These are phyloP conservation scores for Brachionus koreanus DNA, from an alignment of 1,140 invertebrate genomes.

Conservation along the genomic window DNA sequence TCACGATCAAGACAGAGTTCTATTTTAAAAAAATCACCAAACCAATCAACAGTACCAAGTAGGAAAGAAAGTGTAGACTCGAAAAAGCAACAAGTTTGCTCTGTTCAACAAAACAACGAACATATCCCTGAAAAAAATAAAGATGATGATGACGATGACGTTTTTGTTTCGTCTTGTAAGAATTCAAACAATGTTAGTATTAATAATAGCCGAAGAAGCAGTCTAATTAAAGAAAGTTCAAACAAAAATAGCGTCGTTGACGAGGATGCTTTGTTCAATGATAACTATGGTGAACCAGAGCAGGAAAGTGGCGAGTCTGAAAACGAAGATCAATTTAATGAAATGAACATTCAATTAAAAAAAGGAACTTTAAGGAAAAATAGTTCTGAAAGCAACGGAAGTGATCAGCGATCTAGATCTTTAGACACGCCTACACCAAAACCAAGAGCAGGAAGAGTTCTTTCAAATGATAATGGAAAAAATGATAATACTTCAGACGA, in stretches of 20 bases:
- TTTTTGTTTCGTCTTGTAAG: not conserved
- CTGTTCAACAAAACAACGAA: not conserved
- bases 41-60: not conserved
- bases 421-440: not conserved
- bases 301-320: not conserved
- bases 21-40: conserved; percentile 24
- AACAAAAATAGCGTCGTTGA: not conserved
- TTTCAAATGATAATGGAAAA: not conserved
- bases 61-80: not conserved
- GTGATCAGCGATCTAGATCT: not conserved
- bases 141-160: not conserved
- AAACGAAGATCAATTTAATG: conserved; percentile 25
- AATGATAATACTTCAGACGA: not conserved
- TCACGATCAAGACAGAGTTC: not conserved
- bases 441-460: not conserved
- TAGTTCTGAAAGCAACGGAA: not conserved
- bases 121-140: not conserved
- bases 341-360: not conserved
- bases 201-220: not conserved
- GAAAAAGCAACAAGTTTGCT: not conserved
- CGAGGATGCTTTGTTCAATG: conserved; percentile 14
- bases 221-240: not conserved
- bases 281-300: not conserved
- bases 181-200: not conserved
- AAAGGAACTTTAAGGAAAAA: not conserved